phyloP scores from a whole-genome alignment of 2,888 invertebrate species.

The Odontomyia ornata region DNA sequence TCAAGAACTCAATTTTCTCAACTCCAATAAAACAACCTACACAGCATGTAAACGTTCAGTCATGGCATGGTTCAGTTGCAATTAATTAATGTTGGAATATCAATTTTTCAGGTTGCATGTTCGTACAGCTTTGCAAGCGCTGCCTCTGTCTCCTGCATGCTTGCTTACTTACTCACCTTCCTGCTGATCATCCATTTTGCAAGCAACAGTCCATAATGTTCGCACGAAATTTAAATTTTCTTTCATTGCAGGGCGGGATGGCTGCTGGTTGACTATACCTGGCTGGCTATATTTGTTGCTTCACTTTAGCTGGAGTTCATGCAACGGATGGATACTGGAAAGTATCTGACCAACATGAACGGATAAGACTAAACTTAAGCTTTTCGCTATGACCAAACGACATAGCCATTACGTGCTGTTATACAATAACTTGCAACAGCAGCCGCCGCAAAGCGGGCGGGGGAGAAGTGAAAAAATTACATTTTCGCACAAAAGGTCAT shows the following conservation, averaged over 20 bases:
- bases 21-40: too few species aligned
- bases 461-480: not conserved
- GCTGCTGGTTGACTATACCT: too few species aligned
- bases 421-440: not conserved
- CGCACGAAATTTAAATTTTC: constrained; percentile 8
- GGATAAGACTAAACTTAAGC: not conserved
- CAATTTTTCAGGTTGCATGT: constrained; percentile 42
- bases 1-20: too few species aligned
- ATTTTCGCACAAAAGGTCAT: constrained; percentile 34
- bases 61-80: constrained; percentile 4
- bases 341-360: not conserved
- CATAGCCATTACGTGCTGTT: constrained; percentile 19
- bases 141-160: not conserved
- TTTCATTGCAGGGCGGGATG: too few species aligned
- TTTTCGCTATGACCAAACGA: not conserved
- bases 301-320: not conserved
- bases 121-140: constrained; percentile 14
- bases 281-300: not conserved
- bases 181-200: not conserved
- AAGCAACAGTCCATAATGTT: constrained; percentile 21
- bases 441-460: not conserved
- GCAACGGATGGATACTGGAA: not conserved
- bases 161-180: not conserved
- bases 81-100: constrained; percentile 29
- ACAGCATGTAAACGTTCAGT: constrained; percentile 14